phyloP scores from a whole-genome alignment of 1,140 invertebrate species.

The Bradynema listronoti region DNA sequence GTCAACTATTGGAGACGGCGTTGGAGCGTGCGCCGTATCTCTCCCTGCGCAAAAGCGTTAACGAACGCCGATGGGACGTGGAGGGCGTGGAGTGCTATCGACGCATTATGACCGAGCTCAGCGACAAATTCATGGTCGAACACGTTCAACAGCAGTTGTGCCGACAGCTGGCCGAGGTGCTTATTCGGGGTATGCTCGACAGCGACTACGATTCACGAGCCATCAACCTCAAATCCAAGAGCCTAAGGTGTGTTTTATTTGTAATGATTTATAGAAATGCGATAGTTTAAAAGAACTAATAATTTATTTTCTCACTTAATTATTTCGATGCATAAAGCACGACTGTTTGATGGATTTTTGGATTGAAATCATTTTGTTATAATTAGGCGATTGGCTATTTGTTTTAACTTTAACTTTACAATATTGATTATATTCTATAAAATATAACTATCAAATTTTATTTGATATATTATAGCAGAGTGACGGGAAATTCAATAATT shows the following conservation, averaged over 20 bases:
- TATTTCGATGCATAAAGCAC: too few relatives aligned
- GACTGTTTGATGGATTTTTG: too few relatives aligned
- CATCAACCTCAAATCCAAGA: constrained; percentile 25
- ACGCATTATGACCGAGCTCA: constrained; percentile 27
- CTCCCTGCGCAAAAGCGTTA: constrained; percentile 8
- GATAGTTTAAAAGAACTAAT: too few relatives aligned
- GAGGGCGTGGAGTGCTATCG: constrained; percentile 29
- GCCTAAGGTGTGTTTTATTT: constrained; percentile 20
- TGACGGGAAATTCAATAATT: too few relatives aligned
- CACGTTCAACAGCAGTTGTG: constrained; percentile 32
- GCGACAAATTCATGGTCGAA: constrained; percentile 34
- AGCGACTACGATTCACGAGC: constrained; percentile 23
- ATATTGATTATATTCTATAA: too few relatives aligned
- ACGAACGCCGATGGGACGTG: constrained; percentile 30
- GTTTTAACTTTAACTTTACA: too few relatives aligned
- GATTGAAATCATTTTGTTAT: too few relatives aligned
- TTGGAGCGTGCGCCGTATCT: constrained; percentile 29
- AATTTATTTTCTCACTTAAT: too few relatives aligned
- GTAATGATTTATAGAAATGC: background rate
- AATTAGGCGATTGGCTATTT: too few relatives aligned
- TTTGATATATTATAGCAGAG: too few relatives aligned
- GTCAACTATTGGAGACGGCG: constrained; percentile 26
- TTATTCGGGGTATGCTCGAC: constrained; percentile 27
- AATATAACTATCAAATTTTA: too few relatives aligned
- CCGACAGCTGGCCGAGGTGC: constrained; percentile 31